These are phyloP conservation scores for Podarcis siculus DNA, from an alignment of 2,797 vertebrate genomes.

Conservation along the genomic window DNA sequence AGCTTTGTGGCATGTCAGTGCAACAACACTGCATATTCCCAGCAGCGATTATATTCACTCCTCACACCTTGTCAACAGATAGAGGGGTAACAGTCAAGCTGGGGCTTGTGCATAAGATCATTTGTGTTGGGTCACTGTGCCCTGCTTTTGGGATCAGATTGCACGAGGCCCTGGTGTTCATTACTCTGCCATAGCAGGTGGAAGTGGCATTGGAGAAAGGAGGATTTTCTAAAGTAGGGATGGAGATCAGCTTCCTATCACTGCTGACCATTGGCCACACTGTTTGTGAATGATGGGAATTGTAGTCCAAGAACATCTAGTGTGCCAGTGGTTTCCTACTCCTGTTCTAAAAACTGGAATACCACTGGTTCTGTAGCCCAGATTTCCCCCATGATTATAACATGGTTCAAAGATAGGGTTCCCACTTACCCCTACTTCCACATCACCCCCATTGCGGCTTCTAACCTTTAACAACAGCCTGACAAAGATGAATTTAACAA, in stretches of 20 bases:
- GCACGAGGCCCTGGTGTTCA: background rate
- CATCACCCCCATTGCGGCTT: background rate
- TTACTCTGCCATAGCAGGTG: background rate
- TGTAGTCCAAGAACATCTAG: background rate
- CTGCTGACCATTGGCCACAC: background rate
- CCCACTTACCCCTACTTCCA: background rate
- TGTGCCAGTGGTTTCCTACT: background rate
- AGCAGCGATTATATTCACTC: conserved; percentile 28
- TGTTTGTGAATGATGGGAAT: background rate
- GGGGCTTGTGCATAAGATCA: background rate
- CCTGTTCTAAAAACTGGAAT: background rate
- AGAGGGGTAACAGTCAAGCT: background rate
- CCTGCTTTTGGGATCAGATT: background rate
- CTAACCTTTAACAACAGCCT: background rate
- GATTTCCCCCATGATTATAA: background rate
- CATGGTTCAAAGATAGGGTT: background rate
- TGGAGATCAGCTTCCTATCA: background rate
- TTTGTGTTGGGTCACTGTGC: conserved; percentile 1
- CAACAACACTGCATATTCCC: conserved; percentile 18
- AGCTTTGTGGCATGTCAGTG: accelerated
- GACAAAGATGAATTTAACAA: background rate
- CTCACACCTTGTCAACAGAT: background rate
- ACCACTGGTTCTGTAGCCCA: background rate
- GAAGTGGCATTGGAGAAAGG: background rate
- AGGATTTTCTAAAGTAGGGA: background rate